Evolutionary conservation across 2,113 vertebrate genomes (phyloP).

Genomic region (Phrynocephalus versicolor): DNA sequence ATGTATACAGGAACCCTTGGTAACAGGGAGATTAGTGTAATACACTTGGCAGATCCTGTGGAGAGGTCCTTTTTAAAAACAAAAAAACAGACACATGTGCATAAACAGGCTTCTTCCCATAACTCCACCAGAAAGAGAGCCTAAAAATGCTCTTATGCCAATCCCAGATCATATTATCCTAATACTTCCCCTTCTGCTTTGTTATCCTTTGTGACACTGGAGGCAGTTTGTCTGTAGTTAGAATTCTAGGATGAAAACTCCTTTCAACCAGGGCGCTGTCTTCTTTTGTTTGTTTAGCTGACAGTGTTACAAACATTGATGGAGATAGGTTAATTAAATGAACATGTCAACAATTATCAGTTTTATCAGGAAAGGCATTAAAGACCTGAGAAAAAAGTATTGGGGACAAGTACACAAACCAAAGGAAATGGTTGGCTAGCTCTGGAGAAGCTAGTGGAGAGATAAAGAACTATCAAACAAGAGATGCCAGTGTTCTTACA

Average conservation of each 20-base stretch:
- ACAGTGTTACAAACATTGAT: not conserved
- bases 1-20: not conserved
- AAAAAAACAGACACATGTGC: not conserved
- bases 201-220: not conserved
- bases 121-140: not conserved
- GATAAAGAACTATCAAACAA: conserved; percentile 30
- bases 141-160: not conserved
- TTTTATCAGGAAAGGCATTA: conserved; percentile 4
- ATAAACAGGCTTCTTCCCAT: not conserved
- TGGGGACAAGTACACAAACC: conserved; percentile 34
- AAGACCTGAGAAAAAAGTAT: conserved; percentile 7
- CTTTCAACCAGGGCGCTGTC: not conserved
- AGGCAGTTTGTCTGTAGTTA: not conserved
- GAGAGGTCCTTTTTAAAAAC: conserved; percentile 14
- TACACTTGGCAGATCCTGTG: conserved; percentile 6
- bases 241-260: not conserved
- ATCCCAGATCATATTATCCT: not conserved
- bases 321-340: not conserved
- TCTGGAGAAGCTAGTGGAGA: conserved; percentile 31
- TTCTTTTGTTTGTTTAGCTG: not conserved
- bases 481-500: not conserved
- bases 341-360: conserved; percentile 16
- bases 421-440: conserved; percentile 44
- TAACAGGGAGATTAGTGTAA: not conserved
- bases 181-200: too few species aligned